A percentile compares a stretch with the other conserved stretches of the same genome.
phyloP scores from a whole-genome alignment of 2,797 vertebrate species.

The Sitta carolinensis region DNA sequence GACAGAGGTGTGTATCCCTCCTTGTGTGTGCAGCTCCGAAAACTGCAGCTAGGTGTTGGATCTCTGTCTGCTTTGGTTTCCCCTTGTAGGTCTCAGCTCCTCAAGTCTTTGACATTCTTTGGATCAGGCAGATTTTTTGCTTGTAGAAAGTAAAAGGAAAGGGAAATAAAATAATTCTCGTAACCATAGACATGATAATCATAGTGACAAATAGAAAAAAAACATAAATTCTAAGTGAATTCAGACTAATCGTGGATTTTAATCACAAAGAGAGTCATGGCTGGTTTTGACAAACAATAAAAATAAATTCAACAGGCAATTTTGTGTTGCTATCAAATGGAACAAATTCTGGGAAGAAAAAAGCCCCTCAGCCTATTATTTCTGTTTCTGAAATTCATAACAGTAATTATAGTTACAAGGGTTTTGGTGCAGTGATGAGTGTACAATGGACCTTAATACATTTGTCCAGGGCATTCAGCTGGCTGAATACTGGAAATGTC shows the following conservation, averaged over 20 bases:
- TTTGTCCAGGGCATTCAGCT: not conserved
- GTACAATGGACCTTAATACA: not conserved
- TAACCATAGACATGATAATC: not conserved
- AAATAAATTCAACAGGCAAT: not conserved
- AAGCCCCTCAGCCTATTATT: accelerated
- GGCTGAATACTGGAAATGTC: not conserved
- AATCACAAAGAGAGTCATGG: not conserved
- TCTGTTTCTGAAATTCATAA: not conserved
- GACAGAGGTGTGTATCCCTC: not conserved
- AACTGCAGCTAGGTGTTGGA: not conserved
- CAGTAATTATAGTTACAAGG: not conserved
- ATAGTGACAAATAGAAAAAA: not conserved
- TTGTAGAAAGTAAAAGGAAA: not conserved
- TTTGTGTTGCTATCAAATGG: not conserved
- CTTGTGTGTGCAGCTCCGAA: not conserved
- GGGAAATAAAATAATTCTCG: accelerated
- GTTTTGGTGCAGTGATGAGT: not conserved
- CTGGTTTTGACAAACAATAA: not conserved
- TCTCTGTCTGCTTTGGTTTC: not conserved
- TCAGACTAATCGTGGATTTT: not conserved
- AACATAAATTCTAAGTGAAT: not conserved
- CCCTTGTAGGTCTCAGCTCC: not conserved
- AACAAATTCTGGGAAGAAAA: not conserved
- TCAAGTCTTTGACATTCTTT: not conserved
- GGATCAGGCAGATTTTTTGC: not conserved